Percentiles rank a stretch among this genome's conserved stretches.
Conservation (phyloP, 2,888 invertebrate species). For the Sphaerophoria rueppellii region DNA sequence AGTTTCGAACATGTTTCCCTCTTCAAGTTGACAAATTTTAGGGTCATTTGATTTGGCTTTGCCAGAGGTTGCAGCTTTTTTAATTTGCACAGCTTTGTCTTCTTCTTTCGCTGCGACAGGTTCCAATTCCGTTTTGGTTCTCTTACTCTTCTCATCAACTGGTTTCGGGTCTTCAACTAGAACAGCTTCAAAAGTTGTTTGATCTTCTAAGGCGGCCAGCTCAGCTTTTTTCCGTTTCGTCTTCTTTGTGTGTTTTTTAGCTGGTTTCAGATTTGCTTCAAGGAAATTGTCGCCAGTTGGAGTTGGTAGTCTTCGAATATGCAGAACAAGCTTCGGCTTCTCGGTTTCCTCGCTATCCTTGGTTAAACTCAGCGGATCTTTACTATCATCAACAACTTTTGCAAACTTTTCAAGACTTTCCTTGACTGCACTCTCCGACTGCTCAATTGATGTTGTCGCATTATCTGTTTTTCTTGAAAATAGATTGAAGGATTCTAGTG, state of each 20-base stretch:
- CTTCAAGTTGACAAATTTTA: too few relatives aligned
- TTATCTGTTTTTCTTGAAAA: not conserved
- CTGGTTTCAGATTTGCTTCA: not conserved
- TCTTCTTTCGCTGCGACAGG: too few relatives aligned
- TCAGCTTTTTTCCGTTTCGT: not conserved
- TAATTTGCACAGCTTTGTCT: too few relatives aligned
- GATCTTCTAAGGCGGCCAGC: not conserved
- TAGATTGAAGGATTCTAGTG: not conserved
- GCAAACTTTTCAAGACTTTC: not conserved
- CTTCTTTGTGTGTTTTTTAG: conserved; percentile 22
- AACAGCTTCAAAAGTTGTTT: not conserved
- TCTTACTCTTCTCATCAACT: not conserved
- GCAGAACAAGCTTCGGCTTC: conserved; percentile 5
- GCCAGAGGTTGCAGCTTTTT: too few relatives aligned
- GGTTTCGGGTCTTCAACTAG: not conserved
- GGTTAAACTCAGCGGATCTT: not conserved
- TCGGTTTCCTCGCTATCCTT: not conserved
- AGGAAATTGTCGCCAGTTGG: conserved; percentile 19
- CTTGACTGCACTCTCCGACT: too few relatives aligned
- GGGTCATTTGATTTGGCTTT: too few relatives aligned
- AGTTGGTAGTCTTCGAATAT: conserved; percentile 27
- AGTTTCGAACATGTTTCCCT: too few relatives aligned
- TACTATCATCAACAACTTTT: not conserved
- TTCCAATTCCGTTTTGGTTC: not conserved
- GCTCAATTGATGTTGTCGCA: not conserved